phyloP scores from a whole-genome alignment of 2,797 vertebrate species.

The Molothrus ater region DNA sequence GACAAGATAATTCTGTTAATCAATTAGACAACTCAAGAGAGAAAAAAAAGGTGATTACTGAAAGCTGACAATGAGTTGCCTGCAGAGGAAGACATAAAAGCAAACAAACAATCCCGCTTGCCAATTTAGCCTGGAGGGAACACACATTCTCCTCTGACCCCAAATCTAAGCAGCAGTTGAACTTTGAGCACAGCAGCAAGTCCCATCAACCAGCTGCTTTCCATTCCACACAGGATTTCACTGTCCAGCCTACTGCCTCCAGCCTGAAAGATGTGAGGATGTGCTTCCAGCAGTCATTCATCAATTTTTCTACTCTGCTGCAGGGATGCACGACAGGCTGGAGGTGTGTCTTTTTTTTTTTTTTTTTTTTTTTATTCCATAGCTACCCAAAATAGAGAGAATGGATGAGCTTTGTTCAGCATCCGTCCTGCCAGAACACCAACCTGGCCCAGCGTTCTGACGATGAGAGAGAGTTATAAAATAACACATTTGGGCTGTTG shows the following conservation, averaged over 20 bases:
- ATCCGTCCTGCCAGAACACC: background rate
- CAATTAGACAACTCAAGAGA: constrained; percentile 30
- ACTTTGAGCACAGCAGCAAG: constrained; percentile 10
- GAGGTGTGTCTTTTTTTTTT: background rate
- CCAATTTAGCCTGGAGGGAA: constrained; percentile 38
- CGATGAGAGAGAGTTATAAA: background rate
- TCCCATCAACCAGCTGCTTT: constrained; percentile 24
- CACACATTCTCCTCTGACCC: constrained; percentile 35
- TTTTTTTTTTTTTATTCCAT: background rate
- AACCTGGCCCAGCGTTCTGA: background rate
- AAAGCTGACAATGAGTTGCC: constrained; percentile 30
- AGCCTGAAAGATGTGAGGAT: background rate
- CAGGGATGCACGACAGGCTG: background rate
- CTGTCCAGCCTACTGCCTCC: background rate
- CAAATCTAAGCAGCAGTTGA: constrained; percentile 41
- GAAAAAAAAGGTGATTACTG: constrained; percentile 37
- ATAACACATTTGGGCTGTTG: background rate
- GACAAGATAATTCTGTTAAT: constrained; percentile 57
- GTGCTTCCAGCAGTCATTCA: background rate
- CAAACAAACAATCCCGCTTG: constrained; percentile 30
- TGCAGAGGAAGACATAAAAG: constrained; percentile 17
- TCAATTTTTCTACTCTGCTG: background rate
- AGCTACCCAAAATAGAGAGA: background rate
- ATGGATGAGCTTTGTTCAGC: background rate
- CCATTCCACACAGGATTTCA: background rate